Conservation (phyloP, 2,888 invertebrate species). For the Andrena trimmerana region DNA sequence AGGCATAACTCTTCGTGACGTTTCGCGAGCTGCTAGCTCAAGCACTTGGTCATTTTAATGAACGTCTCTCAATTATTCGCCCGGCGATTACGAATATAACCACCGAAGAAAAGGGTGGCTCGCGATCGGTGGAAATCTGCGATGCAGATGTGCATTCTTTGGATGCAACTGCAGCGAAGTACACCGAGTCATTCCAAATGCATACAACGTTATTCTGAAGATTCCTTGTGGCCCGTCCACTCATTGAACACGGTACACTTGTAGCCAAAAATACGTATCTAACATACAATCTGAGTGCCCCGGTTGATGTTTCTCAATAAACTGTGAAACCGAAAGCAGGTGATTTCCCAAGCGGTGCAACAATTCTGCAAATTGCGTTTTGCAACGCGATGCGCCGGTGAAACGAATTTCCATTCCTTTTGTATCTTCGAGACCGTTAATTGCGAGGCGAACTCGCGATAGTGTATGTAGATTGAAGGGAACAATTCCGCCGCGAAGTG, state of each 20-base stretch:
- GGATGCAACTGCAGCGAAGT: not conserved
- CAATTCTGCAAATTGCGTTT: too few species aligned
- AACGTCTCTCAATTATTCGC: slow-evolving; percentile 33
- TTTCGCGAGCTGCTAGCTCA: slow-evolving; percentile 13
- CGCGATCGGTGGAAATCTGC: slow-evolving; percentile 26
- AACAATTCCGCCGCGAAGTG: slow-evolving; percentile 11
- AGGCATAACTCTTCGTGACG: slow-evolving; percentile 35
- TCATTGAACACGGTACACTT: too few species aligned
- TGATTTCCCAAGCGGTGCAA: too few species aligned
- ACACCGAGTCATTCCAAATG: not conserved
- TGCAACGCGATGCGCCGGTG: not conserved
- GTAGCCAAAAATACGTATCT: too few species aligned
- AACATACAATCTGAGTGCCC: too few species aligned
- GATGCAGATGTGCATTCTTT: slow-evolving; percentile 33
- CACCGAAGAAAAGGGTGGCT: not conserved
- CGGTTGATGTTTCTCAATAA: too few species aligned
- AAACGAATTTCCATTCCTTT: slow-evolving; percentile 11
- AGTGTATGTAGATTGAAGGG: slow-evolving; percentile 6
- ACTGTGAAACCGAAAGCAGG: too few species aligned
- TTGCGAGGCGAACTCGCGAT: not conserved
- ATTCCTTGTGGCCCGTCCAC: too few species aligned
- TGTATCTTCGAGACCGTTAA: slow-evolving; percentile 1
- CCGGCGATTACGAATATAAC: slow-evolving; percentile 19
- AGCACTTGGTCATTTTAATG: slow-evolving; percentile 16
- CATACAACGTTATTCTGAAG: too few species aligned